These are phyloP conservation scores for Phocoena sinus DNA, from an alignment of 2,113 vertebrate species.

Conservation along the genomic window DNA sequence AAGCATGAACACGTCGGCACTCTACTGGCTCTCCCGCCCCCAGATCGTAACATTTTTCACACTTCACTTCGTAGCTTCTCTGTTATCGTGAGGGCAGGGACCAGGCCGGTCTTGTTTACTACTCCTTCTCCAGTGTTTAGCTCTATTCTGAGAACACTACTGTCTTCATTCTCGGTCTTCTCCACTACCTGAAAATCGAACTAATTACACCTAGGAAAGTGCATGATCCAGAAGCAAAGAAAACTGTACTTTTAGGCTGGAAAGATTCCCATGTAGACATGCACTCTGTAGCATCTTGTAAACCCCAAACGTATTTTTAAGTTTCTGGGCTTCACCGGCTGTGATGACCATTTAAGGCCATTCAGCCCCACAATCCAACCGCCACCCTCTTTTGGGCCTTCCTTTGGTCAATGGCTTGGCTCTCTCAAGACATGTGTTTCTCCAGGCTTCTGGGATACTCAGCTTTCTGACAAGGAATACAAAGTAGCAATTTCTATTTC, in stretches of 20 bases:
- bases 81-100: not conserved
- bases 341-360: constrained; percentile 55
- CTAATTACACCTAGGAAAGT: not conserved
- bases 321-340: constrained; percentile 36
- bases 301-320: constrained; percentile 46
- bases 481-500: constrained; percentile 50
- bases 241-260: not conserved
- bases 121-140: not conserved
- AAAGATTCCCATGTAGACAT: not conserved
- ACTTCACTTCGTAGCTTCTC: not conserved
- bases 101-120: not conserved
- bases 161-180: not conserved
- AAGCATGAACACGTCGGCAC: fast-evolving
- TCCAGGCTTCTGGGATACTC: not conserved
- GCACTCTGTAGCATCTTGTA: not conserved
- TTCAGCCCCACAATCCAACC: constrained; percentile 20
- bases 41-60: not conserved
- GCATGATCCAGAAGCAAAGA: not conserved
- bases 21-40: not conserved
- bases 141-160: not conserved
- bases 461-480: constrained; percentile 39
- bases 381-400: not conserved
- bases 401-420: constrained; percentile 22
- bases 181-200: not conserved
- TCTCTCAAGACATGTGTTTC: constrained; percentile 15